Evolutionary conservation across 2,113 vertebrate genomes (phyloP).

Genomic region (Dasypus novemcinctus): DNA sequence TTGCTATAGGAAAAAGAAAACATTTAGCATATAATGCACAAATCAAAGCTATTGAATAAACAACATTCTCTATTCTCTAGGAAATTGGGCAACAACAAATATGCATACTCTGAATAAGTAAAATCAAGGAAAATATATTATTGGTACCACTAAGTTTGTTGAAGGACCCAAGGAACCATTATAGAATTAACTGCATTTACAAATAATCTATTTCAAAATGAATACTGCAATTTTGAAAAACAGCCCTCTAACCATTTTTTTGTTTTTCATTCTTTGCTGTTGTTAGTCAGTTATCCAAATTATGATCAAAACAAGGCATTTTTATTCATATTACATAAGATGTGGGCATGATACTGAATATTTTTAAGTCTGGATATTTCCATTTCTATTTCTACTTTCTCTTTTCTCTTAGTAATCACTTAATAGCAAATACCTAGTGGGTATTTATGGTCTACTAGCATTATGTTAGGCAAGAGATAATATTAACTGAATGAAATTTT

Average conservation of each 20-base stretch:
- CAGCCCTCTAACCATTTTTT: slow-evolving; percentile 50
- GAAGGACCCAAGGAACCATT: slow-evolving; percentile 54
- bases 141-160: slow-evolving; percentile 61
- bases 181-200: slow-evolving; percentile 58
- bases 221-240: slow-evolving; percentile 54
- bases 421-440: background rate
- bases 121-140: slow-evolving; percentile 60
- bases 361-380: background rate
- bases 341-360: background rate
- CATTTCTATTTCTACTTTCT: background rate
- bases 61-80: slow-evolving; percentile 65
- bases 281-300: slow-evolving; percentile 60
- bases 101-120: slow-evolving; percentile 69
- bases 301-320: slow-evolving; percentile 50
- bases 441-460: background rate
- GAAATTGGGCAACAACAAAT: slow-evolving; percentile 70
- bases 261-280: slow-evolving; percentile 59
- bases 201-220: slow-evolving; percentile 65
- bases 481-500: background rate
- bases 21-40: slow-evolving; percentile 40
- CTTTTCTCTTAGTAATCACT: background rate
- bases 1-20: slow-evolving; percentile 43
- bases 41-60: slow-evolving; percentile 65
- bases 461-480: background rate
- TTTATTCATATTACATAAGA: slow-evolving; percentile 22